A percentile compares a stretch with the other conserved stretches of the same genome.
phyloP scores from a whole-genome alignment of 2,797 vertebrate genomes.

The Monodelphis domestica region DNA sequence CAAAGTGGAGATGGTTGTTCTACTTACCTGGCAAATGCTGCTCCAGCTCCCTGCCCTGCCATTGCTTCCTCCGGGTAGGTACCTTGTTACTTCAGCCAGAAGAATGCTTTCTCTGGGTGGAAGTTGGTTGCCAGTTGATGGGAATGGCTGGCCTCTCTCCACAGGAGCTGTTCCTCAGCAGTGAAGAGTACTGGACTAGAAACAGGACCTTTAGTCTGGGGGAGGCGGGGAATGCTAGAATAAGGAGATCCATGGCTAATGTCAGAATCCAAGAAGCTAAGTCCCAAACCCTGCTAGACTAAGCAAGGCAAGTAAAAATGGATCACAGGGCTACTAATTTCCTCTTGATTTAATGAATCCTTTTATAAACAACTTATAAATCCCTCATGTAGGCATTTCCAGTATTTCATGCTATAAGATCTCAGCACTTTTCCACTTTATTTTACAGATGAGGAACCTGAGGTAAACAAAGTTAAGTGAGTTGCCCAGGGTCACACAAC shows the following conservation, averaged over 20 bases:
- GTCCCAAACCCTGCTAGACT: neutral
- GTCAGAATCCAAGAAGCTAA: neutral
- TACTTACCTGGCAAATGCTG: neutral
- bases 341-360: neutral
- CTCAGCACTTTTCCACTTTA: neutral
- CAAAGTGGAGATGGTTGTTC: neutral
- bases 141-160: neutral
- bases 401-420: neutral
- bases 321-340: neutral
- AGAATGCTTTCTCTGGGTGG: neutral
- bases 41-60: rapidly evolving
- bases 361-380: neutral
- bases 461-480: no score
- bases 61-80: neutral
- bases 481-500: no score
- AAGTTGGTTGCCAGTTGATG: neutral
- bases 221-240: neutral
- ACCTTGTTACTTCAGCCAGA: neutral
- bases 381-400: neutral
- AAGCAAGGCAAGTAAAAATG: neutral
- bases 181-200: neutral
- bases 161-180: neutral
- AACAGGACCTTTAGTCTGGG: neutral
- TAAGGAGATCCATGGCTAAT: neutral
- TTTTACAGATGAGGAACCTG: no score